Evolutionary conservation across 2,797 vertebrate genomes (phyloP).

Genomic region (Orientallactaga sibirica): DNA sequence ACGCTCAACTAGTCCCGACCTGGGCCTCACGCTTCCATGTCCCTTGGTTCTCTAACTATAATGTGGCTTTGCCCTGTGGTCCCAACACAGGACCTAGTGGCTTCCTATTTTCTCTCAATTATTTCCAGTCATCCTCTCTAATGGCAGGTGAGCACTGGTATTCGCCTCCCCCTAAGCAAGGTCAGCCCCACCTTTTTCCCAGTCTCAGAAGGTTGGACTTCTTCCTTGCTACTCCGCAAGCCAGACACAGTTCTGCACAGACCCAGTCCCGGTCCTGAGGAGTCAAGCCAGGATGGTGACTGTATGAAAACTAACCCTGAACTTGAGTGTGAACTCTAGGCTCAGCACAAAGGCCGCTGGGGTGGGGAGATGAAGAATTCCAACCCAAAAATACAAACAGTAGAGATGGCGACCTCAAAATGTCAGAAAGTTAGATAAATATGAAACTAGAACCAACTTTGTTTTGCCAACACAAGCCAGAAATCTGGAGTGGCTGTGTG

Average conservation of each 20-base stretch:
- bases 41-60: not conserved
- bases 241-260: slow-evolving; percentile 6
- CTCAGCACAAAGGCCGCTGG: not conserved
- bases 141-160: not conserved
- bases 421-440: not conserved
- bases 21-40: not conserved
- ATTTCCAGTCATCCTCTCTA: not conserved
- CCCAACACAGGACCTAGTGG: not conserved
- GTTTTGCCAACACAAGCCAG: not conserved
- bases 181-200: not conserved
- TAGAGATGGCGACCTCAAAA: not conserved
- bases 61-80: not conserved
- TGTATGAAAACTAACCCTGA: not conserved
- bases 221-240: not conserved
- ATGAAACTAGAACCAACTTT: slow-evolving; percentile 26
- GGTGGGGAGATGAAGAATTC: not conserved
- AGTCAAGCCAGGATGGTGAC: not conserved
- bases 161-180: not conserved
- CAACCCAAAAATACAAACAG: not conserved
- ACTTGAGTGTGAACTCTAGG: slow-evolving; percentile 34
- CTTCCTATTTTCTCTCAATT: not conserved
- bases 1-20: not conserved
- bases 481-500: not conserved
- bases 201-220: not conserved
- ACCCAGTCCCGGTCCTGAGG: not conserved